Percentiles rank a stretch among this genome's conserved stretches.
phyloP scores from a whole-genome alignment of 2,797 vertebrate species.

The Notamacropus eugenii region DNA sequence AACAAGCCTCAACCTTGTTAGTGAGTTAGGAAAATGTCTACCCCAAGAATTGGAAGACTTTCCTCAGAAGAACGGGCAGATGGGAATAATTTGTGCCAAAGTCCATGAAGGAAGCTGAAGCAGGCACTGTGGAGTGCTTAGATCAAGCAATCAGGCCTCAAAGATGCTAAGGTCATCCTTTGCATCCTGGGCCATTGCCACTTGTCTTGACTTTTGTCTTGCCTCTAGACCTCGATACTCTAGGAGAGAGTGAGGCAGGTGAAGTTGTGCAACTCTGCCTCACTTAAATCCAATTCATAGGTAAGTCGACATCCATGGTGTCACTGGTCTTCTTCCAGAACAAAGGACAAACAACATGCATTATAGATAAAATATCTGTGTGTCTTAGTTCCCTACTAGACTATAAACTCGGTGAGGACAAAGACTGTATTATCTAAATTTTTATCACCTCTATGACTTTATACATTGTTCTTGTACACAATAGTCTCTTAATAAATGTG shows the following conservation, averaged over 20 bases:
- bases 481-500: not conserved
- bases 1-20: not conserved
- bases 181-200: not conserved
- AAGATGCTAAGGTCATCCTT: not conserved
- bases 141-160: not conserved
- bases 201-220: not conserved
- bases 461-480: not conserved
- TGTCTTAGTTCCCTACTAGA: not conserved
- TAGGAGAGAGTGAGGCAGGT: not conserved
- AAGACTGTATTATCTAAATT: not conserved
- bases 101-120: not conserved
- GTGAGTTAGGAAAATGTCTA: not conserved
- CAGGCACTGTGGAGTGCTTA: not conserved
- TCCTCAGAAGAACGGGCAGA: not conserved
- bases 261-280: not conserved
- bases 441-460: not conserved
- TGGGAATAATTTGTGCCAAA: not conserved
- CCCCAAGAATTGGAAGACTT: not conserved
- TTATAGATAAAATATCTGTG: not conserved
- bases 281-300: not conserved
- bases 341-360: not conserved
- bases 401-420: not conserved
- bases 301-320: not conserved
- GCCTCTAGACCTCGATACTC: not conserved
- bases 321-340: not conserved